Percentiles rank a stretch among this genome's conserved stretches.
phyloP scores from a whole-genome alignment of 2,797 vertebrate species.

The Denticeps clupeoides region DNA sequence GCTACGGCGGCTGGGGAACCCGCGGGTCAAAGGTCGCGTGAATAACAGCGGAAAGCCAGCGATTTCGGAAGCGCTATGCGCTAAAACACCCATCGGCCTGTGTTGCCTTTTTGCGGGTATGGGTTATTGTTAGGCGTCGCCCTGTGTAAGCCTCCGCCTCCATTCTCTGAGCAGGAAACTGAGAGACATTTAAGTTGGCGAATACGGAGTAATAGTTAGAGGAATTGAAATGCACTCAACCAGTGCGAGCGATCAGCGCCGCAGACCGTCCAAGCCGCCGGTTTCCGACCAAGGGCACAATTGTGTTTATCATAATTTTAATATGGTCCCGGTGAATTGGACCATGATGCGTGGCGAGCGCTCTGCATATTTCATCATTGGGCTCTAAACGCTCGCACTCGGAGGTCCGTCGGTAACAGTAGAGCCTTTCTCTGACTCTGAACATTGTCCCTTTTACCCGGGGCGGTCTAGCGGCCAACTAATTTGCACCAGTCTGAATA shows the following conservation, averaged over 20 bases:
- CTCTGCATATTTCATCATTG: conserved; percentile 1
- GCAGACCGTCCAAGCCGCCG: neutral
- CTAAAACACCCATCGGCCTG: too few species aligned
- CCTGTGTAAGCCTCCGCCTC: neutral
- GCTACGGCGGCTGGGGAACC: too few species aligned
- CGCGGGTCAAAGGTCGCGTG: too few species aligned
- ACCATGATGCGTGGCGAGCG: neutral
- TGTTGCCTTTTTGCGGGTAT: neutral
- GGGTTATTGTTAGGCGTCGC: neutral
- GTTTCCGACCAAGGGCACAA: neutral
- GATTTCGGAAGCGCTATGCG: too few species aligned
- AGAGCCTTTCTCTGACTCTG: too few species aligned
- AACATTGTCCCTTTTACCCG: too few species aligned
- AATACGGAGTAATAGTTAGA: conserved; percentile 3
- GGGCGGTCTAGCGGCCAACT: too few species aligned
- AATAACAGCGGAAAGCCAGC: too few species aligned
- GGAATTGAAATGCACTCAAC: conserved; percentile 2
- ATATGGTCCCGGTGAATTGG: conserved; percentile 2
- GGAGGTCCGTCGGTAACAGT: too few species aligned
- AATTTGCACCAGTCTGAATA: too few species aligned
- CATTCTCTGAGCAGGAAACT: conserved; percentile 1
- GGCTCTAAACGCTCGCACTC: neutral
- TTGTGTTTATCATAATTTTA: conserved; percentile 5
- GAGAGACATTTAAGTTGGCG: conserved; percentile 2
- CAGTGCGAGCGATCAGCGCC: neutral